Evolutionary conservation across 1,140 invertebrate species (phyloP).

Genomic region (Drosophila kohkoa): DNA sequence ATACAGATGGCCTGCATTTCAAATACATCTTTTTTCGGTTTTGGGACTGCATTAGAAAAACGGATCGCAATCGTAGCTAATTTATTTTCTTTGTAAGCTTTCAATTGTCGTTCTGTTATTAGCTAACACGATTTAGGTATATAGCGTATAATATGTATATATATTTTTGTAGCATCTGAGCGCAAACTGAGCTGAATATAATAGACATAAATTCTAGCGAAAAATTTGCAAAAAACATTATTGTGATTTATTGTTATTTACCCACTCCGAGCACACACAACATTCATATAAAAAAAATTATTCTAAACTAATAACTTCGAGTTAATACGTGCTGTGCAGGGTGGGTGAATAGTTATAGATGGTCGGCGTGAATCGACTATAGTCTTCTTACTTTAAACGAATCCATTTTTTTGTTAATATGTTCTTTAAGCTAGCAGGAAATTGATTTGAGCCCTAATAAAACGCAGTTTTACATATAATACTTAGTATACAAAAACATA

Average conservation of each 20-base stretch:
- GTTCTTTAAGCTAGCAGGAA: slow-evolving; percentile 61
- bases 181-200: slow-evolving; percentile 44
- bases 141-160: slow-evolving; percentile 61
- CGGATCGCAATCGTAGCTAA: slow-evolving; percentile 34
- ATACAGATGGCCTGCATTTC: slow-evolving; percentile 45
- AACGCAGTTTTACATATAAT: slow-evolving; percentile 61
- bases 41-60: slow-evolving; percentile 43
- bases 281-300: slow-evolving; percentile 34
- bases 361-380: slow-evolving; percentile 39
- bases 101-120: slow-evolving; percentile 45
- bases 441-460: slow-evolving; percentile 58
- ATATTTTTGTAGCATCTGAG: slow-evolving; percentile 70
- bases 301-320: slow-evolving; percentile 1
- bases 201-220: slow-evolving; percentile 72
- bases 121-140: slow-evolving; percentile 42
- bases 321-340: slow-evolving; percentile 23
- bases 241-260: slow-evolving; percentile 80
- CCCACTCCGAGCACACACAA: slow-evolving; percentile 38
- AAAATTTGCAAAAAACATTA: slow-evolving; percentile 73
- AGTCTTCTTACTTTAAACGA: slow-evolving; percentile 35
- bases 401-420: slow-evolving; percentile 58
- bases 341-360: slow-evolving; percentile 32
- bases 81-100: slow-evolving; percentile 31
- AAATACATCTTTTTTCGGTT: slow-evolving; percentile 43
- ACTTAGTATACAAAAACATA: slow-evolving; percentile 47